Base-by-base conservation (phyloP, 2,888 invertebrate species). In the Trichogramma dendrolimi region DNA sequence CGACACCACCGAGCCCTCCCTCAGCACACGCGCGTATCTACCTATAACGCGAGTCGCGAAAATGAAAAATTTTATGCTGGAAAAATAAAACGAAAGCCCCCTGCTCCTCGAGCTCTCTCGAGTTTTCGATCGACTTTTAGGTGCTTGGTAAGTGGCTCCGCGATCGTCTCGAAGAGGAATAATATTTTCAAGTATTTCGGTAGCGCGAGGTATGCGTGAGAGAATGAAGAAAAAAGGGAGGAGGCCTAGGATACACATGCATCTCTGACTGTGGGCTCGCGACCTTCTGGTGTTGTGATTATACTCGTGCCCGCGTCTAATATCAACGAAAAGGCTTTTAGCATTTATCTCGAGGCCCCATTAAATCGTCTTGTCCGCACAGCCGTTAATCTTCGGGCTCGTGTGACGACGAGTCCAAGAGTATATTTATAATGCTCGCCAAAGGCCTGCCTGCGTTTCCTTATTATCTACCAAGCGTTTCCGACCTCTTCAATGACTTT, bases 321-420 rank as follows among this genome's bases (percentile, higher is more conserved):
- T 72, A 70, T 68, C 69, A 64, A 67, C 69, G 68, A 71, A 72
- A 72, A 71, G 70, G 73, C 72, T 73, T 72, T 72, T 72, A 72
- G 72, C 68, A 68, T 72, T 73, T 72, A 71, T 73, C 72, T 72
- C 67, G 7, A 7, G 62, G 62, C 60, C 61, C 69, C 71, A 73
- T 72, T 72, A 72, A 72, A 71, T 71, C 64, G 62, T 65, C 63
- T 55, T 5, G n/a, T 7, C 10, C 38, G 27, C 40, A 14, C 11
- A 40, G 43, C 41, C 5, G n/a, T 14, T 42, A 11, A 11, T 27
- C 53, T 40, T n/a, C 40, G 6, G n/a, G 43, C 39, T 14, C 6
- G 1, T 6, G 48, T 49, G 59, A 46, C 54, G 54, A 41, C 44
- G 55, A 40, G 49, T 63, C 62, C 66, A 27, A 27, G 27, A 27